Conservation (phyloP, 2,113 vertebrate genomes). For the Cynopterus brachyotis region DNA sequence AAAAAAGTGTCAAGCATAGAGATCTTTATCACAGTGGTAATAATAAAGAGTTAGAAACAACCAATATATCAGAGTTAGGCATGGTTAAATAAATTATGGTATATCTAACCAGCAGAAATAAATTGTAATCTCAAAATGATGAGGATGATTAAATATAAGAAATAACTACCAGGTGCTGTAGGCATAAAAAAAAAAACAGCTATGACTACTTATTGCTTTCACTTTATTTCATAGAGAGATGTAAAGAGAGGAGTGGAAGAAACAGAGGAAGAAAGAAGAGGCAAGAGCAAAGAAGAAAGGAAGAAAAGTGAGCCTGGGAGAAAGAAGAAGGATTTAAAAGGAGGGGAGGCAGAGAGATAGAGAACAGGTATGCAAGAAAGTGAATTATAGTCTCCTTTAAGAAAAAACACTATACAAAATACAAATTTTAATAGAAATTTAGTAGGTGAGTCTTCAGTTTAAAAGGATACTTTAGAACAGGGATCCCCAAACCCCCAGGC, state of each 20-base stretch:
- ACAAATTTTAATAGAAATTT: slow-evolving; percentile 1
- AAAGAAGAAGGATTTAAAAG: not conserved
- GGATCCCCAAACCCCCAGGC: too few species aligned
- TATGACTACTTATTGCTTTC: not conserved
- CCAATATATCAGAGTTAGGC: not conserved
- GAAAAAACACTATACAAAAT: not conserved
- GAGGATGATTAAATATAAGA: not conserved
- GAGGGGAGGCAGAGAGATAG: not conserved
- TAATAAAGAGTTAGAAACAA: not conserved
- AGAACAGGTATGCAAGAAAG: not conserved
- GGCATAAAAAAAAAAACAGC: not conserved
- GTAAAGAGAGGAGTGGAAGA: not conserved
- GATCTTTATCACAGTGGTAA: not conserved
- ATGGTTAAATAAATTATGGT: not conserved
- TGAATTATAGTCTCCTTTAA: not conserved
- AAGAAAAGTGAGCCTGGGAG: not conserved
- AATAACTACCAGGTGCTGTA: too few species aligned
- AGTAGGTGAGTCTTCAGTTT: not conserved
- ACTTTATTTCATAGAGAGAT: not conserved
- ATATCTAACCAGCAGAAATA: not conserved
- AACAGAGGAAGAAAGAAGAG: not conserved
- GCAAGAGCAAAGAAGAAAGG: not conserved
- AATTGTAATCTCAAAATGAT: not conserved
- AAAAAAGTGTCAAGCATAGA: not conserved
- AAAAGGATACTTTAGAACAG: not conserved